A percentile compares a stretch with the other conserved stretches of the same genome.
These are phyloP conservation scores for Schizothorax lantsangensis DNA, from an alignment of 2,797 vertebrate genomes.

Conservation along the genomic window DNA sequence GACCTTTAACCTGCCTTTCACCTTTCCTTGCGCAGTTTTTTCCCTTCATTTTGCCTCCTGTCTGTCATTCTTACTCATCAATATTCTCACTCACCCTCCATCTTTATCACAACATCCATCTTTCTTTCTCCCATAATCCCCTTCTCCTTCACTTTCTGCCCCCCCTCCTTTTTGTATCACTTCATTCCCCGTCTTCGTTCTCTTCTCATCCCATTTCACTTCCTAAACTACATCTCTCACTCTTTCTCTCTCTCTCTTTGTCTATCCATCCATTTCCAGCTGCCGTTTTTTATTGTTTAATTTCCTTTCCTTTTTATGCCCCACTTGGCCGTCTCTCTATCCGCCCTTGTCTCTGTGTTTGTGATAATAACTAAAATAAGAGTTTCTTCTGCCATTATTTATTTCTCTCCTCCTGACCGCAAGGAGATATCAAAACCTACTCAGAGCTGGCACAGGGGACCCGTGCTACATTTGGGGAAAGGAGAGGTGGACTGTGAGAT, in stretches of 20 bases:
- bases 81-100: slow-evolving; percentile 52
- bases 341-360: slow-evolving; percentile 59
- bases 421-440: slow-evolving; percentile 67
- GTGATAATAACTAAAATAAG: slow-evolving; percentile 66
- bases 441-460: slow-evolving; percentile 60
- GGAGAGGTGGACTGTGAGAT: slow-evolving; percentile 42
- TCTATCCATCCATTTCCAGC: slow-evolving; percentile 52
- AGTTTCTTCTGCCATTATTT: slow-evolving; percentile 71
- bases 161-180: slow-evolving; percentile 47
- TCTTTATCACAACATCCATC: slow-evolving; percentile 54
- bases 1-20: slow-evolving; percentile 72
- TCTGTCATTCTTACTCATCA: slow-evolving; percentile 73
- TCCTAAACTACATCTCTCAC: slow-evolving; percentile 36
- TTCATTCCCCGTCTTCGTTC: slow-evolving; percentile 46
- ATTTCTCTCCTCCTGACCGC: slow-evolving; percentile 74
- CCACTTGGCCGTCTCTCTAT: slow-evolving; percentile 43
- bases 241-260: slow-evolving; percentile 42
- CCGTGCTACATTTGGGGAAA: slow-evolving; percentile 51
- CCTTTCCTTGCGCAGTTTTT: slow-evolving; percentile 33
- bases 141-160: slow-evolving; percentile 35
- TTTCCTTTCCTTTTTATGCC: slow-evolving; percentile 47
- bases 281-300: slow-evolving; percentile 55
- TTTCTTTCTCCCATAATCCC: slow-evolving; percentile 56
- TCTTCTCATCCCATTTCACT: slow-evolving; percentile 62
- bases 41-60: slow-evolving; percentile 61